Conservation (phyloP, 2,113 vertebrate genomes). For the Merops nubicus region DNA sequence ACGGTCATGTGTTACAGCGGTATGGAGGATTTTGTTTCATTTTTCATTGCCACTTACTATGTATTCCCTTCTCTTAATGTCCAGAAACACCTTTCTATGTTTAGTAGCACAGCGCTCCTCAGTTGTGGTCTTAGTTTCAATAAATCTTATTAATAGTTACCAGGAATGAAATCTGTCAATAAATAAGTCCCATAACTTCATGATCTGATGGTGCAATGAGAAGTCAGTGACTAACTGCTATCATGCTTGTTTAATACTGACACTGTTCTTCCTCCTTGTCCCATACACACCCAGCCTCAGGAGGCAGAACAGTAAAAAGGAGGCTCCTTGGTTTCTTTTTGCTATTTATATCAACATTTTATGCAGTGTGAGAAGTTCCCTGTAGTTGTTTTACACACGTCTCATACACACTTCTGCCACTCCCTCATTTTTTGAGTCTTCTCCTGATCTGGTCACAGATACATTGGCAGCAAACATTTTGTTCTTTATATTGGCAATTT, state of each 20-base stretch:
- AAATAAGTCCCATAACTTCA: background rate
- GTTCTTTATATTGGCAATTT: background rate
- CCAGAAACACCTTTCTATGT: background rate
- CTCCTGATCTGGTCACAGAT: background rate
- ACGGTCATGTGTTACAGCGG: background rate
- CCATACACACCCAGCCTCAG: background rate
- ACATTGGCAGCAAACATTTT: background rate
- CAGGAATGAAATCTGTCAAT: background rate
- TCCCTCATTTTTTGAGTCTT: background rate
- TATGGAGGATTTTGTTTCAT: background rate
- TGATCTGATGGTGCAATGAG: background rate
- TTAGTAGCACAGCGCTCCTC: background rate
- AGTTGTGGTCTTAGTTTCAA: background rate
- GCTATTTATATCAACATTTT: background rate
- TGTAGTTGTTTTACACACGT: background rate
- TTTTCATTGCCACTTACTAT: background rate
- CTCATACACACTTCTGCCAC: background rate
- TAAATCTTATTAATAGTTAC: background rate
- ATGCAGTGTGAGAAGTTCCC: background rate
- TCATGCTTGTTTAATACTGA: background rate
- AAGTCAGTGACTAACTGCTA: background rate
- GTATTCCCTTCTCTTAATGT: background rate
- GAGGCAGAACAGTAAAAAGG: background rate
- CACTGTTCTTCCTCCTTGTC: background rate
- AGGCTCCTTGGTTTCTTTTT: background rate